These are phyloP conservation scores for Gymnocheta viridis DNA, from an alignment of 2,888 invertebrate genomes.

Conservation along the genomic window DNA sequence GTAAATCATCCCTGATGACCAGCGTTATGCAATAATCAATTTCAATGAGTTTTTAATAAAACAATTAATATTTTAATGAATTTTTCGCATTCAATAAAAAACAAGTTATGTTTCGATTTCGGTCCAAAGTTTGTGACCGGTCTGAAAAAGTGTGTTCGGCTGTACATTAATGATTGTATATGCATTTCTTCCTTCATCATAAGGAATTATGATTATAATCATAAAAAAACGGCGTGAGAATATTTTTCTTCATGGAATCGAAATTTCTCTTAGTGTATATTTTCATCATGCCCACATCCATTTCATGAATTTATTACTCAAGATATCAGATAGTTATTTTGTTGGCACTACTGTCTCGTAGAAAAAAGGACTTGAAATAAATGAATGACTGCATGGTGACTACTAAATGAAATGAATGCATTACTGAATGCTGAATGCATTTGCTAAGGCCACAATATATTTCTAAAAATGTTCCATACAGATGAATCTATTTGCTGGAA, in stretches of 20 bases:
- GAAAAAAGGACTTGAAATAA: conserved; percentile 41
- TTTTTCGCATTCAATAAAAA: too few relatives aligned
- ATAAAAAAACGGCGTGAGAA: too few relatives aligned
- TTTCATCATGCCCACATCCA: not conserved
- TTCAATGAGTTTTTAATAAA: too few relatives aligned
- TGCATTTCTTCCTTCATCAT: too few relatives aligned
- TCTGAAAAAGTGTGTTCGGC: too few relatives aligned
- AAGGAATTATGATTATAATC: too few relatives aligned
- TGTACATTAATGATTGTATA: too few relatives aligned
- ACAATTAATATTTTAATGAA: too few relatives aligned
- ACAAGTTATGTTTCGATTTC: too few relatives aligned
- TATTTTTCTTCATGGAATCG: not conserved
- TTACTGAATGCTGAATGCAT: conserved; percentile 34
- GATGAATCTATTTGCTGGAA: conserved; percentile 30
- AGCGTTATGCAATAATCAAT: too few relatives aligned
- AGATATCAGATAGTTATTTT: conserved; percentile 23
- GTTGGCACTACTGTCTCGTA: conserved; percentile 23
- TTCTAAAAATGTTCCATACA: conserved; percentile 23
- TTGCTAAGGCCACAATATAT: conserved; percentile 55
- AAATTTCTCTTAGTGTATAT: conserved; percentile 31
- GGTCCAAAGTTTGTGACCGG: too few relatives aligned
- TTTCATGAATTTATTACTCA: conserved; percentile 15
- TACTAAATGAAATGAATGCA: conserved; percentile 56
- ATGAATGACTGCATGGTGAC: conserved; percentile 63
- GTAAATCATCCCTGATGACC: too few relatives aligned